Evolutionary conservation across 2,888 invertebrate genomes (phyloP).

Genomic region (Caenorhabditis sp.): DNA sequence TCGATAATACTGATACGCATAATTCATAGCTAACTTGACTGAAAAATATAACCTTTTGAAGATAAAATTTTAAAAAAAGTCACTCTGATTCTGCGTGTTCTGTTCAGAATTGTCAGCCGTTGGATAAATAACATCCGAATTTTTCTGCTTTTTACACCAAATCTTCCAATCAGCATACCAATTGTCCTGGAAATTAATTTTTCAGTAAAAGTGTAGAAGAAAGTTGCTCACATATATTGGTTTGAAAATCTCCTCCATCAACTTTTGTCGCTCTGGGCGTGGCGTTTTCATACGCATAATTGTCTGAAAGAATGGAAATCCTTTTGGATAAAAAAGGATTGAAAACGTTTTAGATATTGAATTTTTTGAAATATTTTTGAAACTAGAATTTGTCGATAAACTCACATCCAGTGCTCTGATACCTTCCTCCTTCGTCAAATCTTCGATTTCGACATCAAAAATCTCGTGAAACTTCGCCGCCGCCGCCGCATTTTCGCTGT

Average conservation of each 20-base stretch:
- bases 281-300: constrained; percentile 21
- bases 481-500: background rate
- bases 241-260: constrained; percentile 19
- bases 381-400: too few species aligned
- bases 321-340: too few species aligned
- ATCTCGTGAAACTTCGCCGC: background rate
- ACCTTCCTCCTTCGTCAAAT: constrained; percentile 16
- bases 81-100: too few species aligned
- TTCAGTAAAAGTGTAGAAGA: background rate
- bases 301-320: constrained; percentile 9
- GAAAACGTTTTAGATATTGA: too few species aligned
- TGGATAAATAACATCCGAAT: background rate
- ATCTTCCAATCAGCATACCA: constrained; percentile 22
- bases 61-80: background rate
- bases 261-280: background rate
- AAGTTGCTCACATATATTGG: constrained; percentile 17
- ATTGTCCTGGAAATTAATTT: constrained; percentile 1
- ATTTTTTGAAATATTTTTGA: too few species aligned
- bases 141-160: background rate
- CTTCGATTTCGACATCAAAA: background rate
- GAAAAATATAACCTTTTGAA: constrained; percentile 3
- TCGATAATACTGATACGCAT: constrained; percentile 33
- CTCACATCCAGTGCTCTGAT: constrained; percentile 20
- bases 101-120: background rate
- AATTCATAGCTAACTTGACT: constrained; percentile 12